A percentile compares a stretch with the other conserved stretches of the same genome.
Evolutionary conservation across 2,797 vertebrate genomes (phyloP).

Genomic region (Sebastes vulpes): DNA sequence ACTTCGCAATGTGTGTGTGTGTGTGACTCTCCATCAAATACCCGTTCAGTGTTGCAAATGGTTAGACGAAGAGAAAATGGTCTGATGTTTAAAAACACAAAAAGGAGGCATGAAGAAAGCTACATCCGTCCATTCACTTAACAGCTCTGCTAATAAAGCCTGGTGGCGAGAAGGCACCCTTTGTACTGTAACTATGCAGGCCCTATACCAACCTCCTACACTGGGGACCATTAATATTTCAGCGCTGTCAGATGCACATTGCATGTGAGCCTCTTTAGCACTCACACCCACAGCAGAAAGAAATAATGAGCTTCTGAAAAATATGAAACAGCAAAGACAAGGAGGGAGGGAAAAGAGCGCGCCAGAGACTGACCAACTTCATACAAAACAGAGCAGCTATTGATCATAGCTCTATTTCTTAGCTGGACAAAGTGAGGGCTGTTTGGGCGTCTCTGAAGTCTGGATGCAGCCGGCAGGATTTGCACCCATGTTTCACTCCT

Average conservation of each 20-base stretch:
- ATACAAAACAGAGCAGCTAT: slow-evolving; percentile 82
- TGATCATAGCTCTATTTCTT: slow-evolving; percentile 79
- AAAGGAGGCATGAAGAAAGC: slow-evolving; percentile 56
- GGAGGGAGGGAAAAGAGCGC: slow-evolving; percentile 36
- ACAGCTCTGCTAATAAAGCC: slow-evolving; percentile 84
- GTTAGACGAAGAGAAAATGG: slow-evolving; percentile 43
- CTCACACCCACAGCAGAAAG: slow-evolving; percentile 81
- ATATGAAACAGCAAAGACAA: slow-evolving; percentile 73
- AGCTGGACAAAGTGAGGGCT: slow-evolving; percentile 80
- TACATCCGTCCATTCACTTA: slow-evolving; percentile 80
- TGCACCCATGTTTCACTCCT: slow-evolving; percentile 79
- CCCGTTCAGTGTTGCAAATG: slow-evolving; percentile 36
- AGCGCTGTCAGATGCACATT: slow-evolving; percentile 82
- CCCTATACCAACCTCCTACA: slow-evolving; percentile 84
- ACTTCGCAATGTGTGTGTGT: neutral
- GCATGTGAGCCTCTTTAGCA: slow-evolving; percentile 82
- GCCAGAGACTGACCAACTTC: slow-evolving; percentile 73
- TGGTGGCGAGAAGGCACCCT: slow-evolving; percentile 82
- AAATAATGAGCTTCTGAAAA: slow-evolving; percentile 88
- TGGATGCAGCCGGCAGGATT: slow-evolving; percentile 74
- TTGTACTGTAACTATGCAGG: slow-evolving; percentile 84
- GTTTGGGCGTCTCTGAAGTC: slow-evolving; percentile 80
- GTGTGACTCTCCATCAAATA: slow-evolving; percentile 2
- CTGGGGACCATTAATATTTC: slow-evolving; percentile 87
- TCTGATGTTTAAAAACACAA: slow-evolving; percentile 72